Conservation (phyloP, 1,140 invertebrate genomes). For the Myzus persicae region DNA sequence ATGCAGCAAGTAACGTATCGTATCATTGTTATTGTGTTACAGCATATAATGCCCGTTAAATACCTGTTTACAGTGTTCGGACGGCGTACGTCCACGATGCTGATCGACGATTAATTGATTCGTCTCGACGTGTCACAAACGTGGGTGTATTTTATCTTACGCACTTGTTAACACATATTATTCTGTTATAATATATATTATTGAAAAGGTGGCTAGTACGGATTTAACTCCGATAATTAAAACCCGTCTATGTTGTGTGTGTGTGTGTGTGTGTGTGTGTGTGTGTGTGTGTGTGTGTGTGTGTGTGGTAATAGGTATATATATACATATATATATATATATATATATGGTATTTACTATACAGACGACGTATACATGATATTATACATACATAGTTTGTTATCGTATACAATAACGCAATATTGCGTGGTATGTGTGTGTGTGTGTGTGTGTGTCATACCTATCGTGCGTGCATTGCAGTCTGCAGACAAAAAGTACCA, state of each 20-base stretch:
- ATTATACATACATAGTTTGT: background rate
- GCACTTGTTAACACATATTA: too few relatives aligned
- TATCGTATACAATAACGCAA: background rate
- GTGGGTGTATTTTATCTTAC: background rate
- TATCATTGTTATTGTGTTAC: background rate
- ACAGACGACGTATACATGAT: background rate
- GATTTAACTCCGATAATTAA: background rate
- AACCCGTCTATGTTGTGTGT: background rate
- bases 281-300: background rate
- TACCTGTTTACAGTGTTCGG: background rate
- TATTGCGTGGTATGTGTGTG: background rate
- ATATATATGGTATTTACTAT: too few relatives aligned
- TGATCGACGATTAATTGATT: background rate
- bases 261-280: background rate
- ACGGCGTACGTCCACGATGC: background rate
- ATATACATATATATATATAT: too few relatives aligned
- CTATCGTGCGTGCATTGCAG: background rate
- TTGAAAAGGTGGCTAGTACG: background rate
- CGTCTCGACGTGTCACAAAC: background rate
- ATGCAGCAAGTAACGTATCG: background rate
- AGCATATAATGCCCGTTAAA: background rate
- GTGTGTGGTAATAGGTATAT: background rate
- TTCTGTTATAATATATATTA: background rate
- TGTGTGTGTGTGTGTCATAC: background rate
- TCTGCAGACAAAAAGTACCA: slow-evolving; percentile 12